Percentiles rank a stretch among this genome's conserved stretches.
Conservation (phyloP, 2,888 invertebrate species). For the Zonitis immaculata region DNA sequence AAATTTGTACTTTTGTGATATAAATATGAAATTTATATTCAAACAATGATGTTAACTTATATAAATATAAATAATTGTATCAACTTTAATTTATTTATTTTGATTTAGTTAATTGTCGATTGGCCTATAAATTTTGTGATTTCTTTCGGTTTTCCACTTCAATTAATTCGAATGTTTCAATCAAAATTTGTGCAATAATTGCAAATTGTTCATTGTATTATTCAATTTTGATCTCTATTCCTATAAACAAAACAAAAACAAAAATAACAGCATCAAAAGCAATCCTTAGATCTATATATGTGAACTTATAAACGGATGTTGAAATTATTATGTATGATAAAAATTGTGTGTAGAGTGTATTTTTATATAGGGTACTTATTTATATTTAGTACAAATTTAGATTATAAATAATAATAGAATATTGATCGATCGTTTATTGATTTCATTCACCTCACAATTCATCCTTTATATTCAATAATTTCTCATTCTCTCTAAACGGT, state of each 20-base stretch:
- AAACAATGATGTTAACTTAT: constrained; percentile 13
- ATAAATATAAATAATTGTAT: constrained; percentile 3
- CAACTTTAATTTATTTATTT: not conserved
- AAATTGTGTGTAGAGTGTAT: constrained; percentile 50
- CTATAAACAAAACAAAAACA: not conserved
- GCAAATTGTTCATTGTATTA: constrained; percentile 3
- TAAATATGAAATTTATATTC: constrained; percentile 35
- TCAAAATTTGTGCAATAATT: constrained; percentile 13
- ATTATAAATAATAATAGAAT: constrained; percentile 36
- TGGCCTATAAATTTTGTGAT: constrained; percentile 17
- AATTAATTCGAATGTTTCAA: too few relatives aligned
- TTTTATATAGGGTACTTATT: constrained; percentile 51
- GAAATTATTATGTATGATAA: constrained; percentile 26
- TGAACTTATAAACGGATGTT: constrained; percentile 16
- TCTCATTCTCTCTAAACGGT: constrained; percentile 57
- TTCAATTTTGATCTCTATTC: not conserved
- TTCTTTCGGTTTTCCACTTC: too few relatives aligned
- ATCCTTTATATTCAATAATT: constrained; percentile 34
- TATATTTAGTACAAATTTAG: constrained; percentile 50
- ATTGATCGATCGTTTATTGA: too few relatives aligned
- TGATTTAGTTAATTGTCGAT: too few relatives aligned
- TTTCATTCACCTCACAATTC: constrained; percentile 28
- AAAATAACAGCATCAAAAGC: not conserved
- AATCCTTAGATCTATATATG: constrained; percentile 13
- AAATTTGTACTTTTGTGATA: constrained; percentile 42